phyloP scores from a whole-genome alignment of 2,797 vertebrate genomes.

The Hydrolagus colliei region DNA sequence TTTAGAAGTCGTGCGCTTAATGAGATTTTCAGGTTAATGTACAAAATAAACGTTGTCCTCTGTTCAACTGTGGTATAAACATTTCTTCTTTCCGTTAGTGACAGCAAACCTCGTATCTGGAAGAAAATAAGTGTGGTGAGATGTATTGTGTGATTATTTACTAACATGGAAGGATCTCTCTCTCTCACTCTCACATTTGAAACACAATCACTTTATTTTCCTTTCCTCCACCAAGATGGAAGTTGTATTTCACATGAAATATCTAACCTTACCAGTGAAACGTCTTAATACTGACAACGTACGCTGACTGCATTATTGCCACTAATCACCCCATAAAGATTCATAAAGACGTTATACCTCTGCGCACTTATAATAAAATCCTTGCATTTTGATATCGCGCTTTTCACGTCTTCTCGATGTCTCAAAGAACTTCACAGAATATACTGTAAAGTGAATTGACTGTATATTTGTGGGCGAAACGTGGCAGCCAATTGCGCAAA shows the following conservation, averaged over 20 bases:
- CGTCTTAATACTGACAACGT: background rate
- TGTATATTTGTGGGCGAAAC: too few relatives aligned
- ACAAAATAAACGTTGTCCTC: slow-evolving; percentile 21
- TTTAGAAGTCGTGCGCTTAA: slow-evolving; percentile 9
- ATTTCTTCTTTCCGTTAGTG: background rate
- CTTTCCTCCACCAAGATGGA: too few relatives aligned
- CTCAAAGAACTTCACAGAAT: too few relatives aligned
- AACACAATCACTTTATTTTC: background rate
- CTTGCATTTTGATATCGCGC: too few relatives aligned
- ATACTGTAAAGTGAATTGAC: too few relatives aligned
- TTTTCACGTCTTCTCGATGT: too few relatives aligned
- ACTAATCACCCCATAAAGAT: background rate
- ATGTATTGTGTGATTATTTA: background rate
- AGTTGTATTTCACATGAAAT: background rate
- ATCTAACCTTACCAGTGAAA: background rate
- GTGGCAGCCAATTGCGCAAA: too few relatives aligned
- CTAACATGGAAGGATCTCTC: background rate
- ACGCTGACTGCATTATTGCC: background rate
- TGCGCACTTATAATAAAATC: background rate
- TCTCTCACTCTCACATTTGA: background rate
- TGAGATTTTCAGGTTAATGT: slow-evolving; percentile 24
- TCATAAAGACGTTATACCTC: background rate
- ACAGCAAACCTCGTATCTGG: background rate
- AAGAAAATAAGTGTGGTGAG: background rate
- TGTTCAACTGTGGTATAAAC: slow-evolving; percentile 17